A percentile compares a stretch with the other conserved stretches of the same genome.
Conservation (phyloP, 1,140 invertebrate genomes). For the Drosophila athabasca region DNA sequence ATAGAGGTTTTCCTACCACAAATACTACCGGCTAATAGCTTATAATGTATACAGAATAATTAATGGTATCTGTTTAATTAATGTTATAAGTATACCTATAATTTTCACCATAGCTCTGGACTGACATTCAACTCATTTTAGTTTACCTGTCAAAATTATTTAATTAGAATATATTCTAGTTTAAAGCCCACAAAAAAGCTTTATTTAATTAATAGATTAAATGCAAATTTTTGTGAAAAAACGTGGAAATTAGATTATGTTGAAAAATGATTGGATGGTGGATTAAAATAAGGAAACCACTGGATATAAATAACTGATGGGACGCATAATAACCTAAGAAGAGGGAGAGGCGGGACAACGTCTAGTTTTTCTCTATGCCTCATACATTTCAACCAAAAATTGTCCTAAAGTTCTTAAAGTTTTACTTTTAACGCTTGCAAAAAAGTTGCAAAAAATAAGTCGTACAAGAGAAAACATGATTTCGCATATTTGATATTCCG, state of each 20-base stretch:
- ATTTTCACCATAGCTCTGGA: background rate
- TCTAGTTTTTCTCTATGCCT: no score
- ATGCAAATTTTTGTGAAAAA: conserved; percentile 12
- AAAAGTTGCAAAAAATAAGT: background rate
- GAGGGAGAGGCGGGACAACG: background rate
- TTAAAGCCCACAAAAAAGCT: conserved; percentile 1
- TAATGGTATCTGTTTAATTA: background rate
- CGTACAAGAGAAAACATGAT: conserved; percentile 1
- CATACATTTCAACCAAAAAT: no score
- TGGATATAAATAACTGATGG: conserved; percentile 45
- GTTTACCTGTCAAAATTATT: conserved; percentile 5
- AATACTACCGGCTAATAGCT: no score
- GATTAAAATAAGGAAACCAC: conserved; percentile 13
- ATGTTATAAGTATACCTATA: no score
- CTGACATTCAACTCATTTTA: conserved; percentile 1
- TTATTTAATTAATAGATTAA: conserved; percentile 47
- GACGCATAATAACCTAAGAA: conserved; percentile 57
- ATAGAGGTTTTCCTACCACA: no score
- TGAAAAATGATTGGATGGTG: background rate
- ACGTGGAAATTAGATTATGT: conserved; percentile 5
- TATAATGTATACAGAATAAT: no score
- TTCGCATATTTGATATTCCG: conserved; percentile 35
- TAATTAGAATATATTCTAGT: background rate
- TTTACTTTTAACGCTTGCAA: background rate
- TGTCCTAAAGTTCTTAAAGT: background rate